These are phyloP conservation scores for Cricetomys ansorgei DNA, from an alignment of 2,113 vertebrate genomes.

Conservation along the genomic window DNA sequence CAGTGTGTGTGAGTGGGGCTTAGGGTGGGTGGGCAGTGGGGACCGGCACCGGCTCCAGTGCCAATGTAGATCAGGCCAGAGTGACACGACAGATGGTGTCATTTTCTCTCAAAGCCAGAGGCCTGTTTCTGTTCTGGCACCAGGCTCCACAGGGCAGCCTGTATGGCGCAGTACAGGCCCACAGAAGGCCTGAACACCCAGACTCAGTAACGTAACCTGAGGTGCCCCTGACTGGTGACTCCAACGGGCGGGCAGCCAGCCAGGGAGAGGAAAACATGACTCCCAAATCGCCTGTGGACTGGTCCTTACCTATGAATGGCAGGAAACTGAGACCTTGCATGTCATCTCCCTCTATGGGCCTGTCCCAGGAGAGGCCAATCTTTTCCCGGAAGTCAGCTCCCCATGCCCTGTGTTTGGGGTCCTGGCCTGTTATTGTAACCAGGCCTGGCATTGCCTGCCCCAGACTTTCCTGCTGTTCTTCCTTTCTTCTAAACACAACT, in stretches of 20 bases:
- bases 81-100: not conserved
- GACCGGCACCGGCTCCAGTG: accelerated
- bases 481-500: not conserved
- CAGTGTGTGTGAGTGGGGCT: no score
- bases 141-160: not conserved
- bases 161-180: not conserved
- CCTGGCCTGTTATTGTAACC: not conserved
- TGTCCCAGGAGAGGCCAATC: not conserved
- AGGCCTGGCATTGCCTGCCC: not conserved
- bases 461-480: not conserved
- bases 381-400: constrained; percentile 19
- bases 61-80: no score
- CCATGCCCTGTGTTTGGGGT: not conserved
- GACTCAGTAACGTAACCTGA: not conserved
- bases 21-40: not conserved
- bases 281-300: not conserved
- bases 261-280: not conserved
- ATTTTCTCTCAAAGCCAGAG: not conserved
- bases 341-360: not conserved
- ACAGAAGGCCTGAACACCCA: not conserved
- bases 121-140: not conserved
- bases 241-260: not conserved
- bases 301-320: not conserved
- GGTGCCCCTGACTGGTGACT: not conserved
- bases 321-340: not conserved